Conservation (phyloP, 2,888 invertebrate genomes). For the Tenthredo distinguenda region DNA sequence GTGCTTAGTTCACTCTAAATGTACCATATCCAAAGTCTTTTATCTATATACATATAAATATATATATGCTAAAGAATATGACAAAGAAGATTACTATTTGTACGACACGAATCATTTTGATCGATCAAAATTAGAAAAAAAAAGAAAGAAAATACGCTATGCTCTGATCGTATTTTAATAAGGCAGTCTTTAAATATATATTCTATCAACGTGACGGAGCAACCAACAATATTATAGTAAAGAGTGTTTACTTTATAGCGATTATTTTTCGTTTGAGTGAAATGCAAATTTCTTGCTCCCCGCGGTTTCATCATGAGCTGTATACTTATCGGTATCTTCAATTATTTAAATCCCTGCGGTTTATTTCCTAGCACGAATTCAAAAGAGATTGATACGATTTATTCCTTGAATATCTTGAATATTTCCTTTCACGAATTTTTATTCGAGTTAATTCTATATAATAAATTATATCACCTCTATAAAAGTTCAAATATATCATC, state of each 20-base stretch:
- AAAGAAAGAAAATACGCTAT: constrained; percentile 47
- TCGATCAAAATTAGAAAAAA: constrained; percentile 49
- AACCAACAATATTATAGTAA: not conserved
- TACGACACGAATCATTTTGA: constrained; percentile 51
- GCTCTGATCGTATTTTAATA: constrained; percentile 44
- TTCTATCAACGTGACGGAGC: not conserved
- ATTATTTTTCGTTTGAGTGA: not conserved
- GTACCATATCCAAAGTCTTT: constrained; percentile 75
- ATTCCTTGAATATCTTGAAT: not conserved
- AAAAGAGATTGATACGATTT: not conserved
- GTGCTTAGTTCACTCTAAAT: constrained; percentile 71
- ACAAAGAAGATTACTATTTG: constrained; percentile 62
- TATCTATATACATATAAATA: constrained; percentile 65
- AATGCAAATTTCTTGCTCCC: not conserved
- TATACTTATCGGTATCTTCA: not conserved
- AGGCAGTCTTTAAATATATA: constrained; percentile 4
- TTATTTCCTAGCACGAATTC: not conserved
- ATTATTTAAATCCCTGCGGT: constrained; percentile 13
- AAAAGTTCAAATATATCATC: not conserved
- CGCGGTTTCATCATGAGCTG: not conserved
- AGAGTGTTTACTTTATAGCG: not conserved
- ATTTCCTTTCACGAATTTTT: not conserved
- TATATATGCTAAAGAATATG: constrained; percentile 69
- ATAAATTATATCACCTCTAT: not conserved
- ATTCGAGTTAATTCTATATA: no score